Conservation (phyloP, 2,888 invertebrate genomes). For the Priocnemis perturbator region DNA sequence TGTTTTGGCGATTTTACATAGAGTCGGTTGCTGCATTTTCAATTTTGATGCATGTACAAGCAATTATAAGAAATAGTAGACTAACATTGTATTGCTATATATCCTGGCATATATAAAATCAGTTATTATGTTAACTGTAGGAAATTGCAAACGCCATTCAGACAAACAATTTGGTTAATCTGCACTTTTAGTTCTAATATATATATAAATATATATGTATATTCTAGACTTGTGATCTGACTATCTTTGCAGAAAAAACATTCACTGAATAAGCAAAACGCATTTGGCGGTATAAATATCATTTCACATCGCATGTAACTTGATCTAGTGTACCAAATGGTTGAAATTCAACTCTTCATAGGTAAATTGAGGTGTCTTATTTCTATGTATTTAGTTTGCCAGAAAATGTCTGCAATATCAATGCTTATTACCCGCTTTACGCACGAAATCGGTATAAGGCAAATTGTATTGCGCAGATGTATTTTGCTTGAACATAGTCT, state of each 20-base stretch:
- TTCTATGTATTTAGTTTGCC: no score
- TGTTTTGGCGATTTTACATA: constrained; percentile 16
- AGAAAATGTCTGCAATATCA: no score
- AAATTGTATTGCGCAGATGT: constrained; percentile 3
- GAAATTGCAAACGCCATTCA: constrained; percentile 34
- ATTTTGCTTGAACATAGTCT: constrained; percentile 26
- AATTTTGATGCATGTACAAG: constrained; percentile 41
- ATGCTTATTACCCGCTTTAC: no score
- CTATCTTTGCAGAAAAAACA: constrained; percentile 27
- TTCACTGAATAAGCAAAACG: constrained; percentile 2
- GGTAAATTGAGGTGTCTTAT: no score
- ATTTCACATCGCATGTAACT: no score
- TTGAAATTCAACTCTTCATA: no score
- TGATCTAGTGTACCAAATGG: no score
- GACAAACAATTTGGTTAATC: no score
- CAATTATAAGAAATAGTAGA: constrained; percentile 39
- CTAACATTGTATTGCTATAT: constrained; percentile 38
- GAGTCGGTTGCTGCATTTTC: constrained; percentile 34
- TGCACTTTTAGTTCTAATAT: no score
- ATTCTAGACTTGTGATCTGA: constrained; percentile 32
- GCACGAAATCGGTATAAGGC: no score
- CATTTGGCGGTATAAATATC: no score
- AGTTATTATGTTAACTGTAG: constrained; percentile 38
- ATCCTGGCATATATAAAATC: constrained; percentile 40
- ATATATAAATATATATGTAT: constrained; percentile 36